These are phyloP conservation scores for Patagioenas fasciata DNA, from an alignment of 2,113 vertebrate genomes.

Conservation along the genomic window DNA sequence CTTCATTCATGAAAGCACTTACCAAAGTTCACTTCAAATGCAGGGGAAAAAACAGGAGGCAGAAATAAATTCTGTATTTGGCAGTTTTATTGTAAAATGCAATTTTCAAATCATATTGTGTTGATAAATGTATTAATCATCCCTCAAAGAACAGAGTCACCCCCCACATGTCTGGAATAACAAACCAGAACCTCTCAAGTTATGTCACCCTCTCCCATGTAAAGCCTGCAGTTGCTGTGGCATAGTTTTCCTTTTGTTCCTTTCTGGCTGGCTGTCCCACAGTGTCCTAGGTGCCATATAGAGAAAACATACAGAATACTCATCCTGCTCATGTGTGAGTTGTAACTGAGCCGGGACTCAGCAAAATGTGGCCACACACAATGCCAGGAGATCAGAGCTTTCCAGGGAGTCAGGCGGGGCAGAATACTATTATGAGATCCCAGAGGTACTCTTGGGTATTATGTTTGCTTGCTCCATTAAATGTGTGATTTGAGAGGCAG, in stretches of 20 bases:
- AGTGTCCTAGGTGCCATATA: neutral
- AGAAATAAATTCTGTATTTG: neutral
- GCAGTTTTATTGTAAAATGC: neutral
- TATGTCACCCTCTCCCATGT: neutral
- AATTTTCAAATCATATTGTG: neutral
- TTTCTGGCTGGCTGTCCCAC: neutral
- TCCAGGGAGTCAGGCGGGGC: neutral
- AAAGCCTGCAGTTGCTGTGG: neutral
- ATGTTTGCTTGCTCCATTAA: constrained; percentile 41
- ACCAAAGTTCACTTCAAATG: neutral
- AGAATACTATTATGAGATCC: neutral
- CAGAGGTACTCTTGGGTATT: constrained; percentile 10
- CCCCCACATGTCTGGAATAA: neutral
- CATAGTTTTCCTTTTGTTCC: neutral
- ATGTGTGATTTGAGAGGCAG: constrained; percentile 47
- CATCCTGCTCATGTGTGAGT: accelerated
- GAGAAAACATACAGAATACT: neutral
- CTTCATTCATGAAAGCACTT: neutral
- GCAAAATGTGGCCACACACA: neutral
- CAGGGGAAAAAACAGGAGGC: neutral
- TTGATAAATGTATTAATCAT: neutral
- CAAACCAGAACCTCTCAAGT: neutral
- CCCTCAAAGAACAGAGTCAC: neutral
- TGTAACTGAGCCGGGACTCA: neutral
- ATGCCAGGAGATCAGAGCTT: neutral